Conservation (phyloP, 2,888 invertebrate species). For the Dryadula phaetusa region DNA sequence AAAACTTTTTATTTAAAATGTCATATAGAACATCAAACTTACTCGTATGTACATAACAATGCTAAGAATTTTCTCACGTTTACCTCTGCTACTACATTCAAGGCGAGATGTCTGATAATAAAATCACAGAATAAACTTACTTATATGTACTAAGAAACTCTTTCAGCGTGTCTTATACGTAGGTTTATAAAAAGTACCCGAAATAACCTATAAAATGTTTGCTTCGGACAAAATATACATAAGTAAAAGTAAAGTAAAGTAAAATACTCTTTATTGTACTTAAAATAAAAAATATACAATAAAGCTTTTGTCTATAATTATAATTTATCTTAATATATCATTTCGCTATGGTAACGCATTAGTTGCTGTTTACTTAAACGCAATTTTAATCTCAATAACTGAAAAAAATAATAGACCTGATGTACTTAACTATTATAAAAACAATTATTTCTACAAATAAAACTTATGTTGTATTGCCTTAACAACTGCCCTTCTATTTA, state of each 20-base stretch:
- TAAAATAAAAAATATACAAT: too few species aligned
- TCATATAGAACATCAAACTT: not conserved
- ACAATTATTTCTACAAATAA: not conserved
- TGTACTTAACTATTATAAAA: too few species aligned
- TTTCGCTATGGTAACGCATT: not conserved
- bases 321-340: not conserved
- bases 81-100: constrained; percentile 59
- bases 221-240: not conserved
- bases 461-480: not conserved
- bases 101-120: constrained; percentile 66
- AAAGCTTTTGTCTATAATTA: too few species aligned
- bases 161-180: too few species aligned
- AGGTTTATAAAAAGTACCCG: not conserved
- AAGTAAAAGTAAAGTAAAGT: too few species aligned
- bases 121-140: constrained; percentile 42
- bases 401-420: not conserved
- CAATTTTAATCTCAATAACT: not conserved
- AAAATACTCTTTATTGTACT: too few species aligned
- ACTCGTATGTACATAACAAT: constrained; percentile 47
- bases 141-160: not conserved
- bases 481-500: constrained; percentile 1
- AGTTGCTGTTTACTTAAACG: not conserved
- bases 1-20: not conserved
- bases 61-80: constrained; percentile 68
- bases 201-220: not conserved